phyloP scores from a whole-genome alignment of 2,888 invertebrate genomes.

The Shargacucullia verbasci region DNA sequence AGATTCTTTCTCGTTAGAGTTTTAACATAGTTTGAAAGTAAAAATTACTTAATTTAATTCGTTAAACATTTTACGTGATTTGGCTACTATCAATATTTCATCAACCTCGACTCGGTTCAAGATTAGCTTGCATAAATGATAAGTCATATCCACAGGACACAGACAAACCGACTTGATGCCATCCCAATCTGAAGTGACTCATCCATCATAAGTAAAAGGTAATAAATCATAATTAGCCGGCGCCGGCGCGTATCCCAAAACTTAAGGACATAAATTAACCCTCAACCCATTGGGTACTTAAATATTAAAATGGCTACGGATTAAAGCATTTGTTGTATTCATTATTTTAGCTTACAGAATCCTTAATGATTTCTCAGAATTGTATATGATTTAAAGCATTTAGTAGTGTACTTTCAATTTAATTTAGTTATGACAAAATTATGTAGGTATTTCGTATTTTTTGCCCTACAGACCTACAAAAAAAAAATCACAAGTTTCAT shows the following conservation, averaged over 20 bases:
- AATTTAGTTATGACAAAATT: constrained; percentile 38
- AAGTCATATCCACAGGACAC: constrained; percentile 1
- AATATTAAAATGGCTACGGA: constrained; percentile 66
- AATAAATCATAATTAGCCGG: constrained; percentile 64
- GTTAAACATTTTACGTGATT: too few relatives aligned
- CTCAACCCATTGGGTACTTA: constrained; percentile 63
- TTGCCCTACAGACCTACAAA: too few relatives aligned
- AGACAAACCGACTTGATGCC: constrained; percentile 14
- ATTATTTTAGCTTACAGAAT: constrained; percentile 51
- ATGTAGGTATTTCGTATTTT: too few relatives aligned
- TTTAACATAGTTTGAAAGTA: too few relatives aligned
- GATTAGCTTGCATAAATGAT: too few relatives aligned
- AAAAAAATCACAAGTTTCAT: too few relatives aligned
- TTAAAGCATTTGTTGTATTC: constrained; percentile 52
- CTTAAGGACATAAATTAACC: constrained; percentile 71
- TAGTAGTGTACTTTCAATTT: background rate
- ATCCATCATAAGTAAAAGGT: constrained; percentile 42
- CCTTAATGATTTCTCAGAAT: constrained; percentile 34
- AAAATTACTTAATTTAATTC: too few relatives aligned
- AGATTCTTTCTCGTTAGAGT: too few relatives aligned
- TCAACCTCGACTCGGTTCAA: too few relatives aligned
- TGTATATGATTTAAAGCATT: constrained; percentile 19
- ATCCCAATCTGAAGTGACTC: constrained; percentile 33
- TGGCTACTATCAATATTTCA: too few relatives aligned
- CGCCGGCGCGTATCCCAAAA: constrained; percentile 54